These are phyloP conservation scores for Pachyramphus minor DNA, from an alignment of 2,113 vertebrate species.

Conservation along the genomic window DNA sequence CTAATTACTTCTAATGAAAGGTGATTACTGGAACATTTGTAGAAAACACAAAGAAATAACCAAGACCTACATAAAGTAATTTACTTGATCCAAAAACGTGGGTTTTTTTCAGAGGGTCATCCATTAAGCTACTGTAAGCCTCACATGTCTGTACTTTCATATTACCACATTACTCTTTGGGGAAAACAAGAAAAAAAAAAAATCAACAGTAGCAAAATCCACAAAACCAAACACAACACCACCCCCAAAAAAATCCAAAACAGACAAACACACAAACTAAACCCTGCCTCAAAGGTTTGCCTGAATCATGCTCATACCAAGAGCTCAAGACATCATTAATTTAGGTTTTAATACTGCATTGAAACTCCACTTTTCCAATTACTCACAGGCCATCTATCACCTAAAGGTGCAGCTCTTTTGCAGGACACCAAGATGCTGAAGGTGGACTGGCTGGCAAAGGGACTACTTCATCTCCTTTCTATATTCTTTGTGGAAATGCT, in stretches of 20 bases:
- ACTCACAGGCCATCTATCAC: not conserved
- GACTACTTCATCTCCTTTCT: not conserved
- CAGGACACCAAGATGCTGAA: not conserved
- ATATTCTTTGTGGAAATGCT: not conserved
- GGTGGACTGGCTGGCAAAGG: fast-evolving
- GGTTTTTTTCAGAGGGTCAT: not conserved
- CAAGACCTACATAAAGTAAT: not conserved
- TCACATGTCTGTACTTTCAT: not conserved
- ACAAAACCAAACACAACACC: not conserved
- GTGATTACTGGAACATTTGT: fast-evolving
- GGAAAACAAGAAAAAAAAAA: not conserved
- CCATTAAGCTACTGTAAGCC: not conserved
- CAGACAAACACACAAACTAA: not conserved
- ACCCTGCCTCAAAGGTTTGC: not conserved
- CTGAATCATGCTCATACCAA: not conserved
- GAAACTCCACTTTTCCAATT: not conserved
- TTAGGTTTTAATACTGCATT: not conserved
- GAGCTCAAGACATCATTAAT: not conserved
- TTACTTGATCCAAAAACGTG: not conserved
- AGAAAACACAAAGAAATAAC: not conserved
- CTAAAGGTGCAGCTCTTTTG: not conserved
- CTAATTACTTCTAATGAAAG: not conserved
- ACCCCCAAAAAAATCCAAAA: not conserved
- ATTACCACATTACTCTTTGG: not conserved
- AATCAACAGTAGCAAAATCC: not conserved